Conservation (phyloP, 1,140 invertebrate species). For the Heterodera carotae region DNA sequence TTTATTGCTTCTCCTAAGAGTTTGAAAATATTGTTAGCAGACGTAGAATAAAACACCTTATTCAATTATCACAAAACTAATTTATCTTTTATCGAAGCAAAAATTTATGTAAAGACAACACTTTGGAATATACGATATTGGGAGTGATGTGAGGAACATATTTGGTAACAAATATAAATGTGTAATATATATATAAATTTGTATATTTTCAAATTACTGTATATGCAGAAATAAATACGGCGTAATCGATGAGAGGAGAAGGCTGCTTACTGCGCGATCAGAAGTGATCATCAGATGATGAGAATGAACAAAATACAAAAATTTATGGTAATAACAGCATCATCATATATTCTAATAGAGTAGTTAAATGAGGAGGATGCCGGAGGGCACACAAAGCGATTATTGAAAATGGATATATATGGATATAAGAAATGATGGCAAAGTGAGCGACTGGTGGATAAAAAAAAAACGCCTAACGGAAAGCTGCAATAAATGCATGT, state of each 20-base stretch:
- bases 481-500: background rate
- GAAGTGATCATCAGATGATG: background rate
- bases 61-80: no score
- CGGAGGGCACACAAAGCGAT: no score
- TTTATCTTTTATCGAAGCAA: constrained; percentile 9
- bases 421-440: background rate
- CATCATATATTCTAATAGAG: no score
- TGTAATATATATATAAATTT: background rate
- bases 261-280: background rate
- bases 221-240: background rate
- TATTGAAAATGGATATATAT: no score
- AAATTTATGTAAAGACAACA: constrained; percentile 13
- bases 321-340: no score
- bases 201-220: background rate
- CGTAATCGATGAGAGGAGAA: background rate
- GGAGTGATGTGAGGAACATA: no score
- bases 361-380: no score
- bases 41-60: no score
- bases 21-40: no score
- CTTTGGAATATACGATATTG: constrained; percentile 2
- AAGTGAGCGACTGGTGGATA: background rate
- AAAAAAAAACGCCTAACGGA: background rate
- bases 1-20: no score
- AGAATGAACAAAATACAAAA: background rate
- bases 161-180: background rate